Evolutionary conservation across 2,797 vertebrate species (phyloP), one percentile per base, ranked within the genome.

Genomic region (Phyllotis vaccarum): DNA sequence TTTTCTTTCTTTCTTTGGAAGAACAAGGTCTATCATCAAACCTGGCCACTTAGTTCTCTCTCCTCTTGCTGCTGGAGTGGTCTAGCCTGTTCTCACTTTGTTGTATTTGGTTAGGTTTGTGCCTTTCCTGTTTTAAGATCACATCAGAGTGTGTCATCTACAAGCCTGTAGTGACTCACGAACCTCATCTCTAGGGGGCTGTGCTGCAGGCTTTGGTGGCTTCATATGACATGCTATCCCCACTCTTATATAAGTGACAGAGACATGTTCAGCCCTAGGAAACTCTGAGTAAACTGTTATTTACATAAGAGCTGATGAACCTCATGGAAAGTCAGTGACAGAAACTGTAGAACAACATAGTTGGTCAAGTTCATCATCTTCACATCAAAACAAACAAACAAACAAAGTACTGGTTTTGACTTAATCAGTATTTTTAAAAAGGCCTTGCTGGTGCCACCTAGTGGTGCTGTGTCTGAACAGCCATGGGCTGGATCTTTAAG

Each of bases 401-500:
- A 78, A 31, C 3, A n/a, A 86, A 93, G 64, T 14, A 1, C 31
- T 46, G 2, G 1, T 72, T 93, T 60, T 24, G 11, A 58, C 46
- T 66, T 79, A 49, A 62, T 86, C 49, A 2, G 52, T 29, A 31
- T 68, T 90, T 72, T 72, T 72, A 91, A 58, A 64, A 58, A 64
- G 76, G 81, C 37, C 21, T 60, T 74, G 56, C 64, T 94, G 70
- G 22, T 86, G 96, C 95, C 97, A 96, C 82, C 96, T 97, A 86
- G 85, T 90, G 97, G 91, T 49, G 6, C 14, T 89, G 22, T 43
- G 40, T 85, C 87, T 86, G 76, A 90, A 87, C 62, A 80, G 14
- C n/a, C 43, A 76, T 29, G 6, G 10, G 16, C 16, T 27, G 27
- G 46, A 34, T 80, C 62, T 19, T 80, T 89, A 40, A 89, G 31